Evolutionary conservation across 2,888 invertebrate genomes (phyloP).

Genomic region (Tenthredo scrophulariae): DNA sequence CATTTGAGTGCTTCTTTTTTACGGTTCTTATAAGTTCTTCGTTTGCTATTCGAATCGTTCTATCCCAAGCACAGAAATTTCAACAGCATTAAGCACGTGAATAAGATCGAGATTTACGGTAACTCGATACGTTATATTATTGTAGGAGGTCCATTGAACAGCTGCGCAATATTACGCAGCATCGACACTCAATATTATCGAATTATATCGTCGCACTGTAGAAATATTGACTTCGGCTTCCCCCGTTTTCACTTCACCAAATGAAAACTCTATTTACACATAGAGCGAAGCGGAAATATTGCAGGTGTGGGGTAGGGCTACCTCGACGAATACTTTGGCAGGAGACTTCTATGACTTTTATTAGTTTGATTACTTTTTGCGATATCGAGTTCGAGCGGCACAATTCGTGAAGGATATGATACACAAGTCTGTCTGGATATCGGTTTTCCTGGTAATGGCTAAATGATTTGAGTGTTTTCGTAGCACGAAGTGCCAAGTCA

Average conservation of each 20-base stretch:
- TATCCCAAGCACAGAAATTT: not conserved
- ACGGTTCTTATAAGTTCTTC: not conserved
- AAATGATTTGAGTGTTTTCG: constrained; percentile 41
- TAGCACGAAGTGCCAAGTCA: not conserved
- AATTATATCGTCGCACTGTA: constrained; percentile 14
- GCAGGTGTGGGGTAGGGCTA: not conserved
- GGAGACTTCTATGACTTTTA: constrained; percentile 12
- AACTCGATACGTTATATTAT: not conserved
- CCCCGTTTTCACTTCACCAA: not conserved
- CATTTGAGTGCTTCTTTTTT: not conserved
- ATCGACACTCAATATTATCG: constrained; percentile 17
- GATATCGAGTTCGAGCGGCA: not conserved
- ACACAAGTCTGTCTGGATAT: not conserved
- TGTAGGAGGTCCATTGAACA: constrained; percentile 9
- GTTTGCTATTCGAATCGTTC: not conserved
- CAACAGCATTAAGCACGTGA: not conserved
- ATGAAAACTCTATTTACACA: constrained; percentile 9
- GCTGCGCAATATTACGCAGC: not conserved
- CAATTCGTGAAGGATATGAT: not conserved
- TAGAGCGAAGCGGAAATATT: not conserved
- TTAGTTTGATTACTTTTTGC: constrained; percentile 39
- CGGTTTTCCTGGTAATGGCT: constrained; percentile 36
- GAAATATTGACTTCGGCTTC: constrained; percentile 15
- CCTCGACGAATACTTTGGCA: not conserved
- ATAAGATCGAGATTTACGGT: not conserved